Percentiles rank a stretch among this genome's conserved stretches.
Conservation (phyloP, 2,113 vertebrate species). For the Sturnira hondurensis region DNA sequence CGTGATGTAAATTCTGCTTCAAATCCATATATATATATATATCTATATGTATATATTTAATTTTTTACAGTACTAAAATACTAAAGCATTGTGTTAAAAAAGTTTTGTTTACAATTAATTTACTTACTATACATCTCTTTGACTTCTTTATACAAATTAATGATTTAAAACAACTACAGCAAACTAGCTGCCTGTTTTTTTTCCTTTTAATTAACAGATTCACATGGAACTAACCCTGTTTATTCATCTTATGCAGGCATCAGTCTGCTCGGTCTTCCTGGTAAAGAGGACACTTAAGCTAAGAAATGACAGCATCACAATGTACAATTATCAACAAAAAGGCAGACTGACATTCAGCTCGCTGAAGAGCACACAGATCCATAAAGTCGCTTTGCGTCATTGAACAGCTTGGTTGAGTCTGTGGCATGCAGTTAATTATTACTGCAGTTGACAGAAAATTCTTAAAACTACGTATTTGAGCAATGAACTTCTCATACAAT, state of each 20-base stretch:
- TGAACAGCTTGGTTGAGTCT: constrained; percentile 70
- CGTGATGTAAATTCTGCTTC: constrained; percentile 89
- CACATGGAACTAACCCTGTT: constrained; percentile 89
- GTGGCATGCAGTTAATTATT: constrained; percentile 72
- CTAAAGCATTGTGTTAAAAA: constrained; percentile 90
- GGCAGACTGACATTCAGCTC: constrained; percentile 68
- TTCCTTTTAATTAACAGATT: constrained; percentile 74
- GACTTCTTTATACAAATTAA: constrained; percentile 91
- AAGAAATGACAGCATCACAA: constrained; percentile 72
- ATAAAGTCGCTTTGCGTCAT: constrained; percentile 63
- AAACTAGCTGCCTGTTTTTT: constrained; percentile 94
- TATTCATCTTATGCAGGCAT: constrained; percentile 79
- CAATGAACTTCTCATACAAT: constrained; percentile 77
- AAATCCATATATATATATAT: constrained; percentile 83
- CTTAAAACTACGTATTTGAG: constrained; percentile 77
- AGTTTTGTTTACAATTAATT: constrained; percentile 92
- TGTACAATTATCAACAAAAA: constrained; percentile 71
- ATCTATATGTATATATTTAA: constrained; percentile 77
- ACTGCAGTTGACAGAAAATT: constrained; percentile 79
- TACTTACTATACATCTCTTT: constrained; percentile 98
- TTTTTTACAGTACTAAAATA: constrained; percentile 95
- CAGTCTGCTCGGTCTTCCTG: constrained; percentile 79
- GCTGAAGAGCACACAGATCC: constrained; percentile 52
- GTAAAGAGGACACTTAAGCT: constrained; percentile 73
- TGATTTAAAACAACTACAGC: constrained; percentile 91